phyloP scores from a whole-genome alignment of 2,888 invertebrate species.

The Gandaritis pyraliata region DNA sequence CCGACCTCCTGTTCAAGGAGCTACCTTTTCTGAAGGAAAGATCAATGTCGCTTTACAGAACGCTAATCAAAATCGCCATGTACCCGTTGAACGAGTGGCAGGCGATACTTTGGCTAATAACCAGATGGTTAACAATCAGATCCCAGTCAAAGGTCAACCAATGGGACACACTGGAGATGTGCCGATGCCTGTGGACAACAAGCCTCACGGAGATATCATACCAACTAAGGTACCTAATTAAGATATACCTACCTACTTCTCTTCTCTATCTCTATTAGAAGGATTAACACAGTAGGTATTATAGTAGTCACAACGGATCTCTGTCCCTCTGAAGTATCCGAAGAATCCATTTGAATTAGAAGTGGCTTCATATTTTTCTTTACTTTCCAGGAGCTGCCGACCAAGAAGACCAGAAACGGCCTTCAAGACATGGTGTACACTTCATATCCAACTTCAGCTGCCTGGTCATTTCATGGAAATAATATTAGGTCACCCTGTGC shows the following conservation, averaged over 20 bases:
- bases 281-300: too few species aligned
- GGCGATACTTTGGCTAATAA: conserved; percentile 66
- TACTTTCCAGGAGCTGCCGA: conserved; percentile 46
- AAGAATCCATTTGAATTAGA: too few species aligned
- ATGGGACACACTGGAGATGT: conserved; percentile 60
- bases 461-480: conserved; percentile 74
- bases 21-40: conserved; percentile 62
- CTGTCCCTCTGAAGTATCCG: too few species aligned
- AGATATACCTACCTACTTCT: neutral
- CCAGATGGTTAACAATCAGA: conserved; percentile 38
- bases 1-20: conserved; percentile 46
- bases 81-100: conserved; percentile 63
- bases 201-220: conserved; percentile 37
- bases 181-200: conserved; percentile 44
- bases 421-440: conserved; percentile 72
- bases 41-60: conserved; percentile 49
- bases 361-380: too few species aligned
- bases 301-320: too few species aligned
- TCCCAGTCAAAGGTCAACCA: conserved; percentile 43
- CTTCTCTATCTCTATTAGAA: too few species aligned
- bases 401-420: conserved; percentile 63
- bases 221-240: conserved; percentile 19
- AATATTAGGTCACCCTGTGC: conserved; percentile 37
- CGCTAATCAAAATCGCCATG: conserved; percentile 38
- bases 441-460: conserved; percentile 61